Evolutionary conservation across 37 sponge, comb jelly and placozoan species (phyloP).

Genomic region (Agelas oroides): DNA sequence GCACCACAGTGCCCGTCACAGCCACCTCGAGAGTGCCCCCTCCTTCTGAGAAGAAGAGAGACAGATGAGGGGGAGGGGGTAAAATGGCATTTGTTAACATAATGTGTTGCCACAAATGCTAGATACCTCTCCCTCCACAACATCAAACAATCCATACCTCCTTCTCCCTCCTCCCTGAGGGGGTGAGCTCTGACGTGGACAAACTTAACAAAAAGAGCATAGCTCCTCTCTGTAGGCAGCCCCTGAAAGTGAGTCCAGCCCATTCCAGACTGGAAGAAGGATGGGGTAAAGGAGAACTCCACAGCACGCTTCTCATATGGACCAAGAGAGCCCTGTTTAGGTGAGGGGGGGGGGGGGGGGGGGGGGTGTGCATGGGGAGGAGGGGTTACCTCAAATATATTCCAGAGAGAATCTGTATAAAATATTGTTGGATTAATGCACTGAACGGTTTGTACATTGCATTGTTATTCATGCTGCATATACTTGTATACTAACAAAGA

Average conservation of each 20-base stretch:
- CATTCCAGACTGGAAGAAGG: not conserved
- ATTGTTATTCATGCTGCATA: no score
- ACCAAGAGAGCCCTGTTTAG: constrained; percentile 45
- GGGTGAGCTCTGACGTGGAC: constrained; percentile 17
- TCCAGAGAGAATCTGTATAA: not conserved
- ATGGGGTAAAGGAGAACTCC: constrained; percentile 57
- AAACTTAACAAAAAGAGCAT: constrained; percentile 62
- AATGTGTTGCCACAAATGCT: no score
- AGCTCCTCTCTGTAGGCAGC: constrained; percentile 52
- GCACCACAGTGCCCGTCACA: constrained; percentile 52
- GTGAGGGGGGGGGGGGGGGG: not conserved
- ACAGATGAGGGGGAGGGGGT: no score
- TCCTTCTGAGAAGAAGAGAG: not conserved
- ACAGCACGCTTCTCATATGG: constrained; percentile 64
- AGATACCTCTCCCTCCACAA: no score
- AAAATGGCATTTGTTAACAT: not conserved
- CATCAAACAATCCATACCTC: not conserved
- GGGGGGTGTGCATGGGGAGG: no score
- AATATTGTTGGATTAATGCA: no score
- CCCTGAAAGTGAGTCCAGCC: constrained; percentile 69
- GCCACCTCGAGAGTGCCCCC: constrained; percentile 40
- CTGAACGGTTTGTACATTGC: no score
- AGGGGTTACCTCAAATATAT: not conserved
- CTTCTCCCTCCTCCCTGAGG: not conserved
- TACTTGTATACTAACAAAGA: no score